Percentiles rank a stretch among this genome's conserved stretches.
phyloP scores from a whole-genome alignment of 2,888 invertebrate genomes.

The Venustoraphidia nigricollis region DNA sequence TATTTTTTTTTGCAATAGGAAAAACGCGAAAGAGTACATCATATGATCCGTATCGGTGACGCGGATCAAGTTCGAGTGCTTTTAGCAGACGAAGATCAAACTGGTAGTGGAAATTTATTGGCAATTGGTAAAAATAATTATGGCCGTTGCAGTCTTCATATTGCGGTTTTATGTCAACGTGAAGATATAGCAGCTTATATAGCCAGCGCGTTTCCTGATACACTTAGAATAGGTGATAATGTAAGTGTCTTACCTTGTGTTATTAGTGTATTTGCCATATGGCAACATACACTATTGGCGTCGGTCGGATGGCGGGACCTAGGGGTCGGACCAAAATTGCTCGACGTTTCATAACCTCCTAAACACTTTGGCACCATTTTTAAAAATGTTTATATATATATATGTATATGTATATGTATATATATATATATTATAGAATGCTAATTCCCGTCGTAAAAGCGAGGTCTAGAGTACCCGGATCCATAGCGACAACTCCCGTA shows the following conservation, averaged over 20 bases:
- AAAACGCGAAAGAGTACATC: conserved; percentile 60
- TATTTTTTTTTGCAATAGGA: conserved; percentile 34
- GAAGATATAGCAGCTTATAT: conserved; percentile 68
- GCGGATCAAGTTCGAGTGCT: conserved; percentile 39
- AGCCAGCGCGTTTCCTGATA: conserved; percentile 53
- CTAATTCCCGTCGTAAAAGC: too few species aligned
- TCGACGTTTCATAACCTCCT: too few species aligned
- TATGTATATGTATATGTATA: too few species aligned
- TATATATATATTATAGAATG: too few species aligned
- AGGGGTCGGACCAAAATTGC: too few species aligned
- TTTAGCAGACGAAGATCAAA: conserved; percentile 32
- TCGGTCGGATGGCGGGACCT: too few species aligned
- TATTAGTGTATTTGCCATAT: too few species aligned
- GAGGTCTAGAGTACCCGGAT: too few species aligned
- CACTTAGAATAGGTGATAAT: conserved; percentile 67
- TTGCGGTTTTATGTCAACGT: conserved; percentile 72
- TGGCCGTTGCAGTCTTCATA: conserved; percentile 68
- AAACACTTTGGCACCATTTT: too few species aligned
- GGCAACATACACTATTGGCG: too few species aligned
- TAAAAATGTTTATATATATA: too few species aligned
- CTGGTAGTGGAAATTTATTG: conserved; percentile 34
- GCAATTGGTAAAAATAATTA: conserved; percentile 48
- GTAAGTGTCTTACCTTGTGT: conserved; percentile 35
- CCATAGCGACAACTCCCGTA: too few species aligned
- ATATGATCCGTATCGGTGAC: conserved; percentile 51